phyloP scores from a whole-genome alignment of 2,888 invertebrate genomes.

The Octonoba sinensis region DNA sequence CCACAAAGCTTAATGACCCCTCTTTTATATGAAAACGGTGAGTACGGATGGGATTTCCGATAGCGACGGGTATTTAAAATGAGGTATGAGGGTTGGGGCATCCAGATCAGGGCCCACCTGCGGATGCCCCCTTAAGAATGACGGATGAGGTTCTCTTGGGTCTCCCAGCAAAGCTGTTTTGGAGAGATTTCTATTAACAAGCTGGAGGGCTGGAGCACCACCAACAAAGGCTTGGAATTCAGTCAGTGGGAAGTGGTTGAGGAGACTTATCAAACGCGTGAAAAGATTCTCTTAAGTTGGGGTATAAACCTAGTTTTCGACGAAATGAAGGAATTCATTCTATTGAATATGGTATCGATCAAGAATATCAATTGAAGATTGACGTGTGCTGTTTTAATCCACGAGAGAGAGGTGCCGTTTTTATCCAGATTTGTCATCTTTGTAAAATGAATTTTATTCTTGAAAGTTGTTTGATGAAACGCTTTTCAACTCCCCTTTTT shows the following conservation, averaged over 20 bases:
- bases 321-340: too few species aligned
- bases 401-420: too few species aligned
- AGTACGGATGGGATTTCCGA: conserved; percentile 15
- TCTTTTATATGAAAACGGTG: background rate
- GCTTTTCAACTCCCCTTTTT: too few species aligned
- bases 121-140: conserved; percentile 40
- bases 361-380: too few species aligned
- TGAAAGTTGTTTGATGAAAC: too few species aligned
- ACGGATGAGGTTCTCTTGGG: conserved; percentile 44
- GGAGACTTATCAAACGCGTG: background rate
- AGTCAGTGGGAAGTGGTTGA: background rate
- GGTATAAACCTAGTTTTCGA: too few species aligned
- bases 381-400: too few species aligned
- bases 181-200: conserved; percentile 61
- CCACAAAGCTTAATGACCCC: too few species aligned
- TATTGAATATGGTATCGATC: too few species aligned
- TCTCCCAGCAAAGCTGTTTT: conserved; percentile 42
- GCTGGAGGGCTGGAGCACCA: conserved; percentile 45
- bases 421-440: too few species aligned
- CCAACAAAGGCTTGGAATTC: conserved; percentile 25
- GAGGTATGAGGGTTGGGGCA: background rate
- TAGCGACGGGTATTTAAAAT: conserved; percentile 24
- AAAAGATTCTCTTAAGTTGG: background rate
- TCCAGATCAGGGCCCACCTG: conserved; percentile 30
- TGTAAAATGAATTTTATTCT: too few species aligned